Percentiles rank a stretch among this genome's conserved stretches.
Conservation (phyloP, 2,797 vertebrate species). For the Chelon labrosus region DNA sequence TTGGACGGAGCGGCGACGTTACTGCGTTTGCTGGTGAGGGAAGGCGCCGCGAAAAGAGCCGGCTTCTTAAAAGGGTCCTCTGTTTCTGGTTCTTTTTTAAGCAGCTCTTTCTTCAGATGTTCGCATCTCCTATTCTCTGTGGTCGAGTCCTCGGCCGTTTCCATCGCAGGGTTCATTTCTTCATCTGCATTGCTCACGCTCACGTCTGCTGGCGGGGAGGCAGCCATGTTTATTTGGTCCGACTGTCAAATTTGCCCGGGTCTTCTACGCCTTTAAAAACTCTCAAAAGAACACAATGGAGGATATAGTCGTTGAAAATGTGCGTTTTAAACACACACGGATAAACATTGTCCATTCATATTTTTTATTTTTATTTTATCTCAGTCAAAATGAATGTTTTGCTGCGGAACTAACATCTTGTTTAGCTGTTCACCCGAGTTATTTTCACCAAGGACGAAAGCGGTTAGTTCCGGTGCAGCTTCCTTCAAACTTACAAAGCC, state of each 20-base stretch:
- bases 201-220: slow-evolving; percentile 36
- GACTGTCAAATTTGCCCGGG: slow-evolving; percentile 51
- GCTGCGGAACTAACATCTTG: slow-evolving; percentile 47
- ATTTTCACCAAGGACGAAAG: slow-evolving; percentile 43
- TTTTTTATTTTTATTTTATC: accelerated
- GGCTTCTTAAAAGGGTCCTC: slow-evolving; percentile 84
- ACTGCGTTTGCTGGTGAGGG: slow-evolving; percentile 61
- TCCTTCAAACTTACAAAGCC: neutral
- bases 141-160: slow-evolving; percentile 11
- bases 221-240: slow-evolving; percentile 81
- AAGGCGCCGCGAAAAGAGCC: slow-evolving; percentile 74
- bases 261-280: neutral
- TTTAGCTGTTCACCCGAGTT: neutral
- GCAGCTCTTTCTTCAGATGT: neutral
- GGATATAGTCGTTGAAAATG: accelerated
- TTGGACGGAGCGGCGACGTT: slow-evolving; percentile 42
- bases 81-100: neutral
- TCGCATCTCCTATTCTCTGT: neutral
- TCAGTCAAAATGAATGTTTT: neutral
- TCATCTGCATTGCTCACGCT: slow-evolving; percentile 26
- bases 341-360: neutral
- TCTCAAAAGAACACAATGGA: neutral
- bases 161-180: slow-evolving; percentile 44
- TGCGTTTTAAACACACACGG: neutral
- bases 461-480: slow-evolving; percentile 10